A percentile compares a stretch with the other conserved stretches of the same genome.
phyloP scores from a whole-genome alignment of 2,113 vertebrate species.

The Acrocephalus arundinaceus region DNA sequence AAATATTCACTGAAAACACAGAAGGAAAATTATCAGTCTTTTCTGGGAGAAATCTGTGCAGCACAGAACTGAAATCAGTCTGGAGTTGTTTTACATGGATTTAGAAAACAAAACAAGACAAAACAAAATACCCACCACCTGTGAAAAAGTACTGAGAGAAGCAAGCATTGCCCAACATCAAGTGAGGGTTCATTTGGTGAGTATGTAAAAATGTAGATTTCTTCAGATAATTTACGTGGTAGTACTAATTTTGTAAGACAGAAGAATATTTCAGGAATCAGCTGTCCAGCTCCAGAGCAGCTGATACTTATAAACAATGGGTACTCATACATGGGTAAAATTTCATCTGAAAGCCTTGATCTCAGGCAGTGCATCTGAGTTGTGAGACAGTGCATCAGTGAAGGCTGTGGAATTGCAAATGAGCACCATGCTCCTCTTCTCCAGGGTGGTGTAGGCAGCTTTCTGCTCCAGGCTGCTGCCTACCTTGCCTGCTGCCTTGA shows the following conservation, averaged over 20 bases:
- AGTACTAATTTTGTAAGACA: neutral
- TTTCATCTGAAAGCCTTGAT: neutral
- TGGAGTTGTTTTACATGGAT: neutral
- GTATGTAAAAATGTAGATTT: fast-evolving
- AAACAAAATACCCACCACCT: neutral
- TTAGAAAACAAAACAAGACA: neutral
- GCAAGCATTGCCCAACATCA: neutral
- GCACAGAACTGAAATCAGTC: neutral
- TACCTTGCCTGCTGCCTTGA: constrained; percentile 45
- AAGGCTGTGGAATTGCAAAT: constrained; percentile 30
- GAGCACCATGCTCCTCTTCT: neutral
- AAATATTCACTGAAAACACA: neutral
- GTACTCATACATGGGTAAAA: neutral
- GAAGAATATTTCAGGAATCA: neutral
- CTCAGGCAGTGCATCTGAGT: neutral
- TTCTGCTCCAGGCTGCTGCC: constrained; percentile 39
- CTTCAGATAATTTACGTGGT: neutral
- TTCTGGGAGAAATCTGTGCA: neutral
- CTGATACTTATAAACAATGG: neutral
- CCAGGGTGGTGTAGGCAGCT: constrained; percentile 38
- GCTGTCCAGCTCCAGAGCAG: neutral
- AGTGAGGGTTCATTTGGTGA: neutral
- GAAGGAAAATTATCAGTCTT: neutral
- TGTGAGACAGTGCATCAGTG: neutral
- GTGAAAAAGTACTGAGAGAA: neutral